These are phyloP conservation scores for Ornithoptera alexandrae DNA, from an alignment of 2,888 invertebrate species.

Conservation along the genomic window DNA sequence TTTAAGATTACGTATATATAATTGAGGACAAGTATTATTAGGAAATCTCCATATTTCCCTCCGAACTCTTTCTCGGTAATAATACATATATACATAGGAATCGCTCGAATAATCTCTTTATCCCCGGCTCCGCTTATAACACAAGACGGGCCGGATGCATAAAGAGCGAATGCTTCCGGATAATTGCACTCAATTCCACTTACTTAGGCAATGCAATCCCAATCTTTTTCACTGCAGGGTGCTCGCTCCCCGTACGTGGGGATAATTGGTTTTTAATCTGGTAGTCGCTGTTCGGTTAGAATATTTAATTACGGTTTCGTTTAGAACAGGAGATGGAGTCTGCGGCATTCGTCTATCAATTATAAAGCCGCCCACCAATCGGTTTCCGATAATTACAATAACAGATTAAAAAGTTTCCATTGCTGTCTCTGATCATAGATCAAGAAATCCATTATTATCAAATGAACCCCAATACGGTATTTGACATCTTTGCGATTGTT, in stretches of 20 bases:
- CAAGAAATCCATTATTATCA: too few species aligned
- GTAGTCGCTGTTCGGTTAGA: slow-evolving; percentile 40
- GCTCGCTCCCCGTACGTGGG: slow-evolving; percentile 31
- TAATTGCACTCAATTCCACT: slow-evolving; percentile 32
- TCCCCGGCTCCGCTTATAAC: slow-evolving; percentile 16
- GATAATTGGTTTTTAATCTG: slow-evolving; percentile 46
- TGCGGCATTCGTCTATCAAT: slow-evolving; percentile 19
- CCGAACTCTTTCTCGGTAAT: too few species aligned
- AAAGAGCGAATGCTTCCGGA: slow-evolving; percentile 22
- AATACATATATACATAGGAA: neutral
- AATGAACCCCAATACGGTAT: too few species aligned
- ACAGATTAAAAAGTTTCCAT: slow-evolving; percentile 15
- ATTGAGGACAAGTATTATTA: too few species aligned
- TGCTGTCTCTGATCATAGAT: neutral
- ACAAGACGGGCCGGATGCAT: slow-evolving; percentile 21
- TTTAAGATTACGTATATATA: too few species aligned
- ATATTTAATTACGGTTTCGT: slow-evolving; percentile 39
- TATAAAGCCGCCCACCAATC: slow-evolving; percentile 7
- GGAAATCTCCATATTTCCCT: too few species aligned
- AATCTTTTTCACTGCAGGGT: slow-evolving; percentile 32
- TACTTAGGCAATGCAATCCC: slow-evolving; percentile 36
- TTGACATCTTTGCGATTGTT: too few species aligned
- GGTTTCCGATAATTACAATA: slow-evolving; percentile 20
- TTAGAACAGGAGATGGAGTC: slow-evolving; percentile 34
- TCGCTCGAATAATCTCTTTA: slow-evolving; percentile 11